Evolutionary conservation across 2,113 vertebrate genomes (phyloP), one percentile per base, ranked within the genome.

Genomic region (Rhodinocichla rosea): DNA sequence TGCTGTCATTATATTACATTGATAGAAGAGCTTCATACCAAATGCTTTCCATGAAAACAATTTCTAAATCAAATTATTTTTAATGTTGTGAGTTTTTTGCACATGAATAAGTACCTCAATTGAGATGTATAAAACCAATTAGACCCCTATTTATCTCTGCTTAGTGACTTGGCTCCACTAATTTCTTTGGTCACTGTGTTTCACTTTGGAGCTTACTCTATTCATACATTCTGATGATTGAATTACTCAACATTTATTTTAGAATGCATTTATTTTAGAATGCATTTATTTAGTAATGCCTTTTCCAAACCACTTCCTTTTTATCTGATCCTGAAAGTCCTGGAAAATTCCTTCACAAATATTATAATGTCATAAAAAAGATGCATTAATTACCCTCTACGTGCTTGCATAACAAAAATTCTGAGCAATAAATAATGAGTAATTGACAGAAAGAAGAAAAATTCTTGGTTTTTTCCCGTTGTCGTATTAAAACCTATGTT

Each of bases 1-100:
- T 90, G 39, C 68, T 69, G 95, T 93, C 56, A 70, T 84, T 94
- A 82, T 62, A 94, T 89, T 95, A 90, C 59, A 42, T 7, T 90
- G 85, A 90, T 68, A 93, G 65, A 64, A 39, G 15, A 79, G 52
- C 22, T 95, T 94, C 88, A 96, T 90, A 95, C 68, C 40, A 23
- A 93, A 83, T 21, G 23, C 42, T 87, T 95, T 94, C 69, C 88
- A 88, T 67, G 82, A 94, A 96, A 97, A 96, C 90, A 71, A 96
- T 93, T 97, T 97, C 84, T 95, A 97, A 97, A 96, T 97, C 77
- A 96, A 96, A 96, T 97, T 97, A 97, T 87, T 95, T 96, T 96
- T 93, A 97, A 96, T 84, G 62, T 65, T 92, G 78, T 93, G 81
- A 83, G 63, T 62, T 94, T 95, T 94, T 93, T 57, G 73, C 87